A percentile compares a stretch with the other conserved stretches of the same genome.
phyloP scores from a whole-genome alignment of 2,888 invertebrate species.

The Eilema depressum region DNA sequence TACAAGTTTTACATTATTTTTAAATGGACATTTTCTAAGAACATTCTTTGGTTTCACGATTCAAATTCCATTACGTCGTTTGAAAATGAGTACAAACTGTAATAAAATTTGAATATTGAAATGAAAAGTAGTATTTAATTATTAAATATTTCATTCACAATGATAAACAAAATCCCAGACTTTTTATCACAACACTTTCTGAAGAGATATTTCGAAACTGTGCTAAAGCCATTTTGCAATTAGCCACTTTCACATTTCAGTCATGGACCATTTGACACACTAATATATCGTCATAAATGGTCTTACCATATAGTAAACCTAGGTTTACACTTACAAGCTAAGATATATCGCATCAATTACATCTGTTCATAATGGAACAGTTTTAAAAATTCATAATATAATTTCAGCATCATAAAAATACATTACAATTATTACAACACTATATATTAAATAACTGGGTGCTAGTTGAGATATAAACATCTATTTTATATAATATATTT shows the following conservation, averaged over 20 bases:
- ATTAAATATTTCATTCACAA: not conserved
- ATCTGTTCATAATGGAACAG: not conserved
- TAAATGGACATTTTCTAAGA: not conserved
- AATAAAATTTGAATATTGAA: not conserved
- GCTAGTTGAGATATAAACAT: conserved; percentile 1
- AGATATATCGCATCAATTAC: not conserved
- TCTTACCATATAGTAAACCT: not conserved
- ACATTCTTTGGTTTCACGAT: not conserved
- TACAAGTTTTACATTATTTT: not conserved
- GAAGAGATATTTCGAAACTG: not conserved
- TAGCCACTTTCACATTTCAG: not conserved
- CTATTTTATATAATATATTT: not conserved
- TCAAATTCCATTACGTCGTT: not conserved
- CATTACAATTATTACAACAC: not conserved
- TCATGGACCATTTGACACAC: not conserved
- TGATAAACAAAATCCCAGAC: not conserved
- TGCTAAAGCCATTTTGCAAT: not conserved
- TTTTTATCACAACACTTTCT: not conserved
- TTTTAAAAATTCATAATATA: not conserved
- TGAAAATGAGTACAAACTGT: not conserved
- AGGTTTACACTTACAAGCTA: not conserved
- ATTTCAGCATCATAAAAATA: not conserved
- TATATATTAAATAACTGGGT: not conserved
- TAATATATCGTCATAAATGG: not conserved
- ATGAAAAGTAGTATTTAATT: not conserved